These are phyloP conservation scores for Yponomeuta sedellus DNA, from an alignment of 2,888 invertebrate species.

Conservation along the genomic window DNA sequence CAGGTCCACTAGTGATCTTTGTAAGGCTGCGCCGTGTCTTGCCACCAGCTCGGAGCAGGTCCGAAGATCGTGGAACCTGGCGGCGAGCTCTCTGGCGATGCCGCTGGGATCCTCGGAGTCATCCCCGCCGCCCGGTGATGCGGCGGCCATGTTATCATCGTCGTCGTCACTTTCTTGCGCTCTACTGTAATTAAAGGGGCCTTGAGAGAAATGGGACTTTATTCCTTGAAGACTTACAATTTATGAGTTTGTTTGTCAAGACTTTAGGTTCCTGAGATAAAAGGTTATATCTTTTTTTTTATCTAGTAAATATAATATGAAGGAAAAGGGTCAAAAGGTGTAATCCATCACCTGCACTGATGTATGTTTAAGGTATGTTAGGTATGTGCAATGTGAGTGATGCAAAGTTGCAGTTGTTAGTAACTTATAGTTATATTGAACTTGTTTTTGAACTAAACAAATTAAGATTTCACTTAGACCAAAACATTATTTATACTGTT, in stretches of 20 bases:
- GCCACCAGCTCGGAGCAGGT: slow-evolving; percentile 94
- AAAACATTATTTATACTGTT: neutral
- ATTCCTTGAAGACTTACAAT: neutral
- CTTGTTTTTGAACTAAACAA: no score
- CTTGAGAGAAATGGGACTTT: slow-evolving; percentile 1
- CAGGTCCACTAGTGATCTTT: slow-evolving; percentile 86
- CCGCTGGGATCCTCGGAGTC: slow-evolving; percentile 76
- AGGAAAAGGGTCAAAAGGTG: no score
- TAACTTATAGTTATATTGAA: no score
- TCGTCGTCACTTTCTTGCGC: slow-evolving; percentile 86
- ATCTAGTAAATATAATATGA: no score
- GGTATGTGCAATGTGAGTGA: no score
- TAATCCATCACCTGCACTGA: no score
- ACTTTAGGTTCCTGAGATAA: no score
- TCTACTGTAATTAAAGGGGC: slow-evolving; percentile 52
- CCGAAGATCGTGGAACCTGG: slow-evolving; percentile 90
- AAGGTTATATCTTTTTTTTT: no score
- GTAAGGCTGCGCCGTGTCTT: slow-evolving; percentile 90
- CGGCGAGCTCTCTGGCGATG: slow-evolving; percentile 83
- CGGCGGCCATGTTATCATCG: slow-evolving; percentile 76
- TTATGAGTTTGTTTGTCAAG: no score
- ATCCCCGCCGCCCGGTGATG: slow-evolving; percentile 62
- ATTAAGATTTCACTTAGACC: neutral
- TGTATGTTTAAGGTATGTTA: no score
- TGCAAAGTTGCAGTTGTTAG: no score